Conservation (phyloP, 92 coral and sea anemone species). For the Phenganax stokvisi region DNA sequence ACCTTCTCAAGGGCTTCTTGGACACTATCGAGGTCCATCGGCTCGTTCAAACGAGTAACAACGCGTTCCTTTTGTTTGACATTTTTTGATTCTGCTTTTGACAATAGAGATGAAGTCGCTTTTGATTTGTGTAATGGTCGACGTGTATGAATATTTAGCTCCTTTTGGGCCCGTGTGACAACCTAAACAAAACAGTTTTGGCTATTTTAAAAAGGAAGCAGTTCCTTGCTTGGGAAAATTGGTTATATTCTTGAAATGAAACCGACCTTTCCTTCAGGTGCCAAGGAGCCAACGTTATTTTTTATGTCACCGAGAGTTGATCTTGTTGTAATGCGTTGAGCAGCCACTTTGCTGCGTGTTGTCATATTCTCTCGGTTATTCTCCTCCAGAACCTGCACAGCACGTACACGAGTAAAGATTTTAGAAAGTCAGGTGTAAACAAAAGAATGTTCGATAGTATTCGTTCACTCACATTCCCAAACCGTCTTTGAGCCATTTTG, state of each 20-base stretch:
- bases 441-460: background rate
- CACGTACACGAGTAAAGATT: background rate
- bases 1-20: conserved; percentile 66
- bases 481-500: conserved; percentile 75
- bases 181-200: conserved; percentile 3
- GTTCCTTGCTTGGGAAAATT: background rate
- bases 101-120: conserved; percentile 58
- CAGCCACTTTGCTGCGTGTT: conserved; percentile 12
- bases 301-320: conserved; percentile 81
- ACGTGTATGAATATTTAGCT: conserved; percentile 29
- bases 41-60: conserved; percentile 11
- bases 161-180: conserved; percentile 29
- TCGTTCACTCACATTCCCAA: conserved; percentile 67
- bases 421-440: background rate
- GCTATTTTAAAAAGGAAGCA: background rate
- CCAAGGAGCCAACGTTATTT: conserved; percentile 54
- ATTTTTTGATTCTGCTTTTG: conserved; percentile 43
- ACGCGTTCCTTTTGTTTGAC: conserved; percentile 23
- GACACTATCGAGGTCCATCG: conserved; percentile 73
- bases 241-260: background rate
- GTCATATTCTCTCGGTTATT: conserved; percentile 32
- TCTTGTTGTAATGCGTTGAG: conserved; percentile 15
- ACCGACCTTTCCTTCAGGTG: conserved; percentile 41
- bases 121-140: conserved; percentile 64
- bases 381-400: conserved; percentile 22